Base-by-base conservation (phyloP, 2,888 invertebrate species). In the Nymphalis polychloros region DNA sequence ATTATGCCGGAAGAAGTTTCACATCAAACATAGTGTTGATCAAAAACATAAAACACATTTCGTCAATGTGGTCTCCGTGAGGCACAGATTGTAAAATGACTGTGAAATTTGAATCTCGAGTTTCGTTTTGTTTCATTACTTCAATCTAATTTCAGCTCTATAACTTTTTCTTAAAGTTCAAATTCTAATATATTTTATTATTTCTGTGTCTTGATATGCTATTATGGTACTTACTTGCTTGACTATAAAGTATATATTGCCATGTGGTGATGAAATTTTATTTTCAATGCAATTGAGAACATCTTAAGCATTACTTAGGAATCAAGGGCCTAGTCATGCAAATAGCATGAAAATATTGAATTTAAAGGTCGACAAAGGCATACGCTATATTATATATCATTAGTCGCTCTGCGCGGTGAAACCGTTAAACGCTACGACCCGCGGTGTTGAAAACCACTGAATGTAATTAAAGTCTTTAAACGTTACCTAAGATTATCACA, bases 191-290 rank as follows among this genome's bases (percentile, higher is more conserved):
- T 16, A 17, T 27, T 55, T 31, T 31, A 17, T 7, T 31, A 17
- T 31, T 1, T 0, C 3, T n/a, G 0, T n/a, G 31, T 27, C 17
- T 10, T 2, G 27, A 55, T 17, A 55, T n/a, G 31, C 27, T n/a
- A 27, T 31, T 55, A 55, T 55, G 53, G 31, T 31, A 31, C 53
- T 55, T 31, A 31, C 7, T 7, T 17, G 31, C 8, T 55, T 20
- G 23, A 52, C 20, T 23, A n/a, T 55, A 55, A 55, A 55, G 53
- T n/a, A 27, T 16, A 53, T 31, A 27, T 27, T 55, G 53, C 53
- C 17, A 31, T 31, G 53, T 17, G 31, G 41, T 13, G 13, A 13
- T 13, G 41, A 3, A 41, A 41, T 41, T 31, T 53, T 27, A 20
- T 46, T 5, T 46, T 63, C 46, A 41, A 46, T 41, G 20, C 2